Evolutionary conservation across 2,797 vertebrate genomes (phyloP), one percentile per base, ranked within the genome.

Genomic region (Margarornis squamiger): DNA sequence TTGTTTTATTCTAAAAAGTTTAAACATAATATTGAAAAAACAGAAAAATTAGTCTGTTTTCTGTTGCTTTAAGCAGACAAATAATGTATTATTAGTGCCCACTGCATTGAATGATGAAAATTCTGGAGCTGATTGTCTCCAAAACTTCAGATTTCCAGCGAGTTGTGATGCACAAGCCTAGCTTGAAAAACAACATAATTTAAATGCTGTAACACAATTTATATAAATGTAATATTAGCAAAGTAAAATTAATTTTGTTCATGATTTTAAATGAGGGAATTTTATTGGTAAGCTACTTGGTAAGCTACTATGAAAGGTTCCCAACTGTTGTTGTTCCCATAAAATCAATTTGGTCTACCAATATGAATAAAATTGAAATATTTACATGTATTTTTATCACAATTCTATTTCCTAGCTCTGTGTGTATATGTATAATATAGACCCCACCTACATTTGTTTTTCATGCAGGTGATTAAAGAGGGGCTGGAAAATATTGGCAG

Each of bases 11-110:
- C 43, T 91, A 85, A 58, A 8, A 93, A 62, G 27, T 57, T 68
- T 83, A 93, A 97, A 94, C 88, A 78, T 41, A 86, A 36, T 61
- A 62, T 65, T 91, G 45, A 71, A 39, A 93, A 94, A 95, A 68
- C 17, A 86, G 36, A 91, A 90, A 66, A 62, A 3, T 30, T 62
- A 46, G 30, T 88, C 32, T 90, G 15, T 10, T 79, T 62, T 74
- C 65, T 87, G 72, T 3, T 43, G 27, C 11, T 45, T 88, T 73
- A 94, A 86, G 58, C 58, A 59, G 48, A 24, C 14, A 83, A 91
- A 82, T 20, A 48, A 7, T 30, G 72, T 57, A 15, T 21, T 71
- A n/a, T 41, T 90, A 74, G 14, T 63, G 45, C 14, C 45, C 45
- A 63, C 29, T 89, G 27, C 5, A 86, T 39, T 89, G 54, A 79